Evolutionary conservation across 2,888 invertebrate species (phyloP), one percentile per base, ranked within the genome.

Genomic region (Julus scanicus): DNA sequence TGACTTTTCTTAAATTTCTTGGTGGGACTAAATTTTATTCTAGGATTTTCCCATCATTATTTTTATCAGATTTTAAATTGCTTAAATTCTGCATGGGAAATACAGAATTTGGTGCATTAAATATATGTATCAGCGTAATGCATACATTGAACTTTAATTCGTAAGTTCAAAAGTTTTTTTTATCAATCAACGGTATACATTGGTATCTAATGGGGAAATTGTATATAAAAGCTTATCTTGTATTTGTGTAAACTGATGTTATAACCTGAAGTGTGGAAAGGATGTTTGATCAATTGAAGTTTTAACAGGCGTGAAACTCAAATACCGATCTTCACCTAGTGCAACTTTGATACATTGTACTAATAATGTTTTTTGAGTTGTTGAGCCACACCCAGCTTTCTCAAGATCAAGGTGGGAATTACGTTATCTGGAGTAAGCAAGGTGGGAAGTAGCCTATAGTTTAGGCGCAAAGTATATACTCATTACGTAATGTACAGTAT

Each of bases 351-450:
- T 11, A 29, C 20, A 20, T 63, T 5, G 6, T 6, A 4, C 20
- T 48, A 13, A 48, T 48, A 6, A 9, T 8, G 6, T n/a, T 63
- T 9, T n/a, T 63, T 9, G n/a, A 71, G 5, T 29, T n/a, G 20
- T 71, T 9, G 29, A 71, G 11, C 71, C 71, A n/a, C 71, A 29
- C 71, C 71, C 71, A 5, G 20, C 71, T 71, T 71, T 8, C 9
- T n/a, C 71, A 71, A 71, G 71, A 71, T 71, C 71, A 71, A 71
- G 71, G 71, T 71, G 29, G 29, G 29, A 6, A 29, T 71, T 71
- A 29, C 71, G n/a, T 29, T 29, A 71, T 71, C 71, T 20, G n/a
- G 9, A 17, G 15, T 29, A 8, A 6, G 71, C 9, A 29, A 71
- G 4, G 15, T 57, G 15, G 11, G 5, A 57, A 57, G 15, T 57